A percentile compares a stretch with the other conserved stretches of the same genome.
These are phyloP conservation scores for Danio jaintianensis DNA, from an alignment of 2,797 vertebrate species.

Conservation along the genomic window DNA sequence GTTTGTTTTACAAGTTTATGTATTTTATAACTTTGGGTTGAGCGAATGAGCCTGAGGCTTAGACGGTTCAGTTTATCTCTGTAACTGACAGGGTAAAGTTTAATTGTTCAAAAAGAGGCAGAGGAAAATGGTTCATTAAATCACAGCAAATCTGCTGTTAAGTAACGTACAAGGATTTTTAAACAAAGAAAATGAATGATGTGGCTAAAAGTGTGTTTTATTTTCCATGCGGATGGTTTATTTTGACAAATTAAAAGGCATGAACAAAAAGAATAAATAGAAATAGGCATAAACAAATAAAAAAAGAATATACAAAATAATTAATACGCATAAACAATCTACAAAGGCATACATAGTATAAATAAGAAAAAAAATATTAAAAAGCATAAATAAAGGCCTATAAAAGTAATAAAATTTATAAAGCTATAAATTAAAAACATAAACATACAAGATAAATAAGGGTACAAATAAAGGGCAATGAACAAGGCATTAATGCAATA, in stretches of 20 bases:
- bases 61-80: conserved; percentile 15
- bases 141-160: neutral
- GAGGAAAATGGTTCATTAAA: neutral
- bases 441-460: neutral
- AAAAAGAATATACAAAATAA: neutral
- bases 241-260: neutral
- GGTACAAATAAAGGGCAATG: neutral
- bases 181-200: neutral
- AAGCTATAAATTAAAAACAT: no score
- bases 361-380: neutral
- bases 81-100: conserved; percentile 59
- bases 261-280: neutral
- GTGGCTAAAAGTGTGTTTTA: no score
- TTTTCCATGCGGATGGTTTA: no score
- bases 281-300: neutral
- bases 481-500: no score
- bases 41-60: neutral
- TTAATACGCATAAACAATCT: neutral
- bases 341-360: neutral
- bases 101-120: conserved; percentile 54
- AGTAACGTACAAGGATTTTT: neutral
- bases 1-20: neutral
- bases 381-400: neutral
- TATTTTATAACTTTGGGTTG: conserved; percentile 16
- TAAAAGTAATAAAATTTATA: neutral